Evolutionary conservation across 2,113 vertebrate genomes (phyloP).

Genomic region (Alethe diademata): DNA sequence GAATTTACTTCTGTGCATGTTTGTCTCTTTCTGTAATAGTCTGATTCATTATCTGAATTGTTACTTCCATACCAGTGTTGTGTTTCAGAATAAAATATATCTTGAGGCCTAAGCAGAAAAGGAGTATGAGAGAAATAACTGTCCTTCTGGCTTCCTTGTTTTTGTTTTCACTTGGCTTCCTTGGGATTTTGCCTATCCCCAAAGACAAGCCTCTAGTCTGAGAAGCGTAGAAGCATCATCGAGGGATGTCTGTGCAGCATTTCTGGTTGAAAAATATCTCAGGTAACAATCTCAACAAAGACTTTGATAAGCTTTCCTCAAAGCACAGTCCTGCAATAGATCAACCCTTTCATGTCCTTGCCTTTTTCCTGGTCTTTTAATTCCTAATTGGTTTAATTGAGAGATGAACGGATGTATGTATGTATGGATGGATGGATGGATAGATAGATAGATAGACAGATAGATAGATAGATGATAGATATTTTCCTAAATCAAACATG

Average conservation of each 20-base stretch:
- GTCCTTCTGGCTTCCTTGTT: neutral
- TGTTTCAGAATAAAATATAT: neutral
- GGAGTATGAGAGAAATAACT: neutral
- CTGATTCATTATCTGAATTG: neutral
- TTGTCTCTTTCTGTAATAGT: neutral
- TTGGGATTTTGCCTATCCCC: neutral
- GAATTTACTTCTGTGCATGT: neutral
- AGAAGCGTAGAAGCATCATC: neutral
- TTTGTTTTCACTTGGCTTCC: neutral
- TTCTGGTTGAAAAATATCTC: neutral
- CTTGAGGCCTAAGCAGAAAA: neutral
- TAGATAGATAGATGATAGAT: neutral
- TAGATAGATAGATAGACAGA: neutral
- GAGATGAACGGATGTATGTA: neutral
- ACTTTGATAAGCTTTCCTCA: neutral
- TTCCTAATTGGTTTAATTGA: neutral
- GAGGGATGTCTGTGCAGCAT: neutral
- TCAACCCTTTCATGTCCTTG: neutral
- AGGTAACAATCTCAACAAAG: neutral
- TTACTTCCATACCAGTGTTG: neutral
- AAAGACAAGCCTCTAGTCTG: neutral
- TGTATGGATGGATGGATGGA: neutral
- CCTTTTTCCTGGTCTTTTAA: neutral
- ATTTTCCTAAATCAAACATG: neutral
- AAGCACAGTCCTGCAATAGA: neutral